Evolutionary conservation across 1,140 invertebrate genomes (phyloP).

Genomic region (Harpegnathos saltator): DNA sequence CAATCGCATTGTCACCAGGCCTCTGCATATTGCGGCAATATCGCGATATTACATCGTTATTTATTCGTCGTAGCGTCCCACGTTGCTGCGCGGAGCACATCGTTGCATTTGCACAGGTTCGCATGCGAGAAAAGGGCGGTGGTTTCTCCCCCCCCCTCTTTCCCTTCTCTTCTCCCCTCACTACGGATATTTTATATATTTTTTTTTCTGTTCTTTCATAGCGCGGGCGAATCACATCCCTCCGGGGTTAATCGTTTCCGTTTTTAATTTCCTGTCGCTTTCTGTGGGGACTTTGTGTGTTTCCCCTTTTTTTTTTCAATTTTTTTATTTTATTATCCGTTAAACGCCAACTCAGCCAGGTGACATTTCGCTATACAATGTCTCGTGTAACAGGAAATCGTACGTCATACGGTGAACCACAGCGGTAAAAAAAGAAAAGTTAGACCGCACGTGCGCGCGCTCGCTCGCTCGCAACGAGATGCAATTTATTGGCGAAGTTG

Average conservation of each 20-base stretch:
- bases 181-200: not conserved
- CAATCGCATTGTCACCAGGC: slow-evolving; percentile 5
- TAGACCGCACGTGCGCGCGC: not conserved
- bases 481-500: slow-evolving; percentile 11
- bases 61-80: slow-evolving; percentile 29
- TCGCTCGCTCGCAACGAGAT: slow-evolving; percentile 1
- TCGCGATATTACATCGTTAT: slow-evolving; percentile 47
- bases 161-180: too few species aligned
- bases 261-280: slow-evolving; percentile 31
- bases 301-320: too few species aligned
- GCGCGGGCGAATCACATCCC: slow-evolving; percentile 10
- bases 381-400: not conserved
- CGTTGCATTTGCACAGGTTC: not conserved
- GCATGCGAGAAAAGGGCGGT: not conserved
- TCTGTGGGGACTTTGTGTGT: not conserved
- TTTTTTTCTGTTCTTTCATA: slow-evolving; percentile 5
- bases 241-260: slow-evolving; percentile 36
- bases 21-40: slow-evolving; percentile 18
- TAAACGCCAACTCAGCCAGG: not conserved
- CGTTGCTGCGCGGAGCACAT: slow-evolving; percentile 8
- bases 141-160: not conserved
- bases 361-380: not conserved
- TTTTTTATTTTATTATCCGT: not conserved
- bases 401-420: slow-evolving; percentile 3
- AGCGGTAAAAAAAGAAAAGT: not conserved